phyloP scores from a whole-genome alignment of 2,797 vertebrate species.

The Synaphobranchus kaupii region DNA sequence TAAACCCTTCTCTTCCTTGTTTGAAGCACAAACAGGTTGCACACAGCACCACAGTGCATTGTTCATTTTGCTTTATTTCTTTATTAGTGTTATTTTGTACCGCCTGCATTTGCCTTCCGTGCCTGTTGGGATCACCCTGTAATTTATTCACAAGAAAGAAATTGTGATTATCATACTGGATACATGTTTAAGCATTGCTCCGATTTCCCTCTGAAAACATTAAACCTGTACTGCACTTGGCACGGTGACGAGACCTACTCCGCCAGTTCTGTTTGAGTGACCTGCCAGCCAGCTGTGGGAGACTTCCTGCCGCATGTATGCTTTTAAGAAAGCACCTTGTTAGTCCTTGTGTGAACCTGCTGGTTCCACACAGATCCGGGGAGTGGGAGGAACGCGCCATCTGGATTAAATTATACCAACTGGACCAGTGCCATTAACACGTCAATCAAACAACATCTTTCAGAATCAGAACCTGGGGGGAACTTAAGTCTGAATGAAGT shows the following conservation, averaged over 20 bases:
- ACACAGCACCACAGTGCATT: neutral
- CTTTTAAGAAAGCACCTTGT: constrained; percentile 14
- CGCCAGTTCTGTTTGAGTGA: neutral
- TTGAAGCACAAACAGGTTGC: neutral
- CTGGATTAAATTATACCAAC: neutral
- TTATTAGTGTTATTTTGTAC: neutral
- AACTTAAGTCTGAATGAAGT: neutral
- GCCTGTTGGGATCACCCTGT: constrained; percentile 1
- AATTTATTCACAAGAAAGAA: neutral
- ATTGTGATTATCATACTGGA: neutral
- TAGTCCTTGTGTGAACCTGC: neutral
- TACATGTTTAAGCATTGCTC: neutral
- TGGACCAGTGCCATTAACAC: neutral
- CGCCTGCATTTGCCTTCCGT: neutral
- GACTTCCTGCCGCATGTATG: constrained; percentile 10
- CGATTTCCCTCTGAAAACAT: constrained; percentile 18
- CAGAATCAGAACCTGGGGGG: neutral
- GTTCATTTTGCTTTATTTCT: neutral
- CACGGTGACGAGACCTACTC: neutral
- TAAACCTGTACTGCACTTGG: neutral
- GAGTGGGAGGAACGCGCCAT: neutral
- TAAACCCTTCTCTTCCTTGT: neutral
- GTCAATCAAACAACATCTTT: neutral
- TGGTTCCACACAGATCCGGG: neutral
- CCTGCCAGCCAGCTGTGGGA: constrained; percentile 12